Conservation (phyloP, 2,888 invertebrate genomes). For the Cantharis rufa region DNA sequence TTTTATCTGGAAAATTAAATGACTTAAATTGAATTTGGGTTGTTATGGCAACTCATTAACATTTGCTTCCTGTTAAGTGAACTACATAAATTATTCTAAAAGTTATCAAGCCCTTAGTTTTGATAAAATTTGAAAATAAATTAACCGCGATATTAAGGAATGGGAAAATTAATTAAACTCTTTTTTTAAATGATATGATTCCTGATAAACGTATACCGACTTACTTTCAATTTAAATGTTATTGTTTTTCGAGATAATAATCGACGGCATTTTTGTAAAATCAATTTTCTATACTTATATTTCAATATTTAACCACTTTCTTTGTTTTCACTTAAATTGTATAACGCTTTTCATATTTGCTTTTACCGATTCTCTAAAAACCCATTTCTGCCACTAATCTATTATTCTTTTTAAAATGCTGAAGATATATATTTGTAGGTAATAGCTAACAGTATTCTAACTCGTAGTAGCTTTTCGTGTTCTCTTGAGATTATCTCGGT, state of each 20-base stretch:
- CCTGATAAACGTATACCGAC: no score
- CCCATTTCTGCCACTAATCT: neutral
- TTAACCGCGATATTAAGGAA: neutral
- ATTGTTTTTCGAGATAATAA: neutral
- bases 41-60: neutral
- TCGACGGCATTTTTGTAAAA: neutral
- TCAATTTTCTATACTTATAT: neutral
- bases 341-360: neutral
- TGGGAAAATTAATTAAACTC: neutral
- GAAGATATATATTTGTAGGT: neutral
- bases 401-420: neutral
- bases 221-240: neutral
- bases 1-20: neutral
- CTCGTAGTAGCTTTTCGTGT: neutral
- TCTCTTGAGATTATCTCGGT: neutral
- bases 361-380: neutral
- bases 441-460: no score
- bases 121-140: neutral
- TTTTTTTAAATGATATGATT: neutral
- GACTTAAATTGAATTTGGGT: neutral
- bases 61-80: neutral
- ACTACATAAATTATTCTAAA: neutral
- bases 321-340: neutral
- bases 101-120: neutral
- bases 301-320: neutral